A percentile compares a stretch with the other conserved stretches of the same genome.
Evolutionary conservation across 2,113 vertebrate genomes (phyloP).

Genomic region (Cavia aperea): DNA sequence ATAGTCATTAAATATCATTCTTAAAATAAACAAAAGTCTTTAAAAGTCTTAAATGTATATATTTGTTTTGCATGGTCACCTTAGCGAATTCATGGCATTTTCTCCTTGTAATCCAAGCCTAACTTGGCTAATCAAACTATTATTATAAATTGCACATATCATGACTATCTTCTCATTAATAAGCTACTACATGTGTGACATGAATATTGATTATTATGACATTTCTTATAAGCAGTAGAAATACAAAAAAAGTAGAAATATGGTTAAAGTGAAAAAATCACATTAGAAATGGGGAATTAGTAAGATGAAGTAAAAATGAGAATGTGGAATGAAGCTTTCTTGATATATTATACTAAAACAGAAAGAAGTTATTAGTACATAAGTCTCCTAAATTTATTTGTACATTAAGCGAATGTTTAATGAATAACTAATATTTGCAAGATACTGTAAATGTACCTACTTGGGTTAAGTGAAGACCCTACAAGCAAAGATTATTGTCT

Average conservation of each 20-base stretch:
- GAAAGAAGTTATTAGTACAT: background rate
- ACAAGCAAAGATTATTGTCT: slow-evolving; percentile 2
- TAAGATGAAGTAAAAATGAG: background rate
- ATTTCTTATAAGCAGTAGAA: background rate
- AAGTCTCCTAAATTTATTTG: slow-evolving; percentile 5
- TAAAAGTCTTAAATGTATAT: background rate
- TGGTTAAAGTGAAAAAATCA: background rate
- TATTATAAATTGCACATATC: background rate
- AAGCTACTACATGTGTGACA: background rate
- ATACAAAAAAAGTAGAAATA: background rate
- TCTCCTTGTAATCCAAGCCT: background rate
- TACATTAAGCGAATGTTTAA: background rate
- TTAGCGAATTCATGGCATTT: background rate
- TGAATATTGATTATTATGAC: background rate
- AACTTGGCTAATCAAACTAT: background rate
- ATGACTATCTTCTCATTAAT: background rate
- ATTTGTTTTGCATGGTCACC: background rate
- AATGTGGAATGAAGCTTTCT: background rate
- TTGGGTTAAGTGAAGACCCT: background rate
- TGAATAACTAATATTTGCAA: background rate
- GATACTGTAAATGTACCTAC: background rate
- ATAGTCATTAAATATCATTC: background rate
- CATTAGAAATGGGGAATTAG: background rate
- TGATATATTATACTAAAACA: background rate
- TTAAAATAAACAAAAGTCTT: background rate